Evolutionary conservation across 2,888 invertebrate genomes (phyloP).

Genomic region (Morpho deidamia): DNA sequence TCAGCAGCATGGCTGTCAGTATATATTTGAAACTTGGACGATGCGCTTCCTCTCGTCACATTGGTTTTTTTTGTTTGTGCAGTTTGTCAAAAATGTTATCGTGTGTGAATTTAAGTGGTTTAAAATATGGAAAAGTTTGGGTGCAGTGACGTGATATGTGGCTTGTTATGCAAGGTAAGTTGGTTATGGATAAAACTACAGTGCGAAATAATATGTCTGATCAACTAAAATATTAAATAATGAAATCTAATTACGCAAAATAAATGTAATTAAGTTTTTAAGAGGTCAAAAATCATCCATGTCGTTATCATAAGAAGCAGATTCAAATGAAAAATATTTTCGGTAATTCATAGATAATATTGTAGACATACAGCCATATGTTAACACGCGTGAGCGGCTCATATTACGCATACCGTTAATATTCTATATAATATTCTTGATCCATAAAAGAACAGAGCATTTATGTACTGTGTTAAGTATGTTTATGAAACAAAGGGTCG

Average conservation of each 20-base stretch:
- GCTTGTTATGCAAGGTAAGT: conserved; percentile 56
- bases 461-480: too few relatives aligned
- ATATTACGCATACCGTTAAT: conserved; percentile 57
- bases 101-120: conserved; percentile 72
- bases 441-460: conserved; percentile 4
- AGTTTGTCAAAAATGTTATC: conserved; percentile 73
- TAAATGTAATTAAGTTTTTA: too few relatives aligned
- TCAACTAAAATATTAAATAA: background rate
- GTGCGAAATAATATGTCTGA: background rate
- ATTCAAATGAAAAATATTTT: conserved; percentile 38
- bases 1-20: conserved; percentile 97
- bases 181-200: conserved; percentile 3
- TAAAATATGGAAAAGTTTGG: conserved; percentile 75
- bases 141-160: conserved; percentile 71
- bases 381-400: conserved; percentile 61
- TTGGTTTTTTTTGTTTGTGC: conserved; percentile 78
- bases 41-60: conserved; percentile 90
- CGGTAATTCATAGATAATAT: conserved; percentile 55
- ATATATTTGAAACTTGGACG: conserved; percentile 95
- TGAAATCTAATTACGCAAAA: too few relatives aligned
- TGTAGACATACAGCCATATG: conserved; percentile 60
- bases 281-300: too few relatives aligned
- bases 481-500: background rate
- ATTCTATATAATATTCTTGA: conserved; percentile 33
- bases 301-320: background rate